Percentiles rank a stretch among this genome's conserved stretches.
phyloP scores from a whole-genome alignment of 2,113 vertebrate genomes.

The Xenotilapia leptura region DNA sequence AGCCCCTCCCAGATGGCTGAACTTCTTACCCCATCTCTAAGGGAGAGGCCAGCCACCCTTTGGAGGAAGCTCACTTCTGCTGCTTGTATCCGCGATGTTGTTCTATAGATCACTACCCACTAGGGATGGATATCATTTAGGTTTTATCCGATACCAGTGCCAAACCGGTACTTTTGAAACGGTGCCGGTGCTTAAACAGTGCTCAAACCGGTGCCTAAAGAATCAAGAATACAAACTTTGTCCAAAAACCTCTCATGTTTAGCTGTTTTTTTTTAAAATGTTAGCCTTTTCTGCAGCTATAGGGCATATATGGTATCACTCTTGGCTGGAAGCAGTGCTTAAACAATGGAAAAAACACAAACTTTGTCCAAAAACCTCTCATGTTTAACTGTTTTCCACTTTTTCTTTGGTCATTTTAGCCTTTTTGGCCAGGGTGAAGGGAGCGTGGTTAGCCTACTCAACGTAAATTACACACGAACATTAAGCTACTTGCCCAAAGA shows the following conservation, averaged over 20 bases:
- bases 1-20: background rate
- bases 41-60: background rate
- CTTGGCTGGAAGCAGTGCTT: no score
- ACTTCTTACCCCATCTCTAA: background rate
- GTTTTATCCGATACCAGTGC: background rate
- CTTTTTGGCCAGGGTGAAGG: background rate
- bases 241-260: no score
- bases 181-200: accelerated
- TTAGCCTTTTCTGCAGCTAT: no score
- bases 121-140: background rate
- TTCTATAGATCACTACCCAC: background rate
- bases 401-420: background rate
- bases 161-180: background rate
- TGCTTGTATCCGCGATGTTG: background rate
- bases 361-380: background rate
- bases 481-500: background rate
- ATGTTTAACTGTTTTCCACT: background rate
- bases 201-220: background rate
- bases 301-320: no score
- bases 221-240: background rate
- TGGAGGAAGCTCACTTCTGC: background rate
- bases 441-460: background rate
- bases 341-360: background rate
- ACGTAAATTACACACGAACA: background rate
- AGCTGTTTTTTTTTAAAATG: no score